These are phyloP conservation scores for Psilanteris sp. DNA, from an alignment of 1,140 invertebrate species.

Conservation along the genomic window DNA sequence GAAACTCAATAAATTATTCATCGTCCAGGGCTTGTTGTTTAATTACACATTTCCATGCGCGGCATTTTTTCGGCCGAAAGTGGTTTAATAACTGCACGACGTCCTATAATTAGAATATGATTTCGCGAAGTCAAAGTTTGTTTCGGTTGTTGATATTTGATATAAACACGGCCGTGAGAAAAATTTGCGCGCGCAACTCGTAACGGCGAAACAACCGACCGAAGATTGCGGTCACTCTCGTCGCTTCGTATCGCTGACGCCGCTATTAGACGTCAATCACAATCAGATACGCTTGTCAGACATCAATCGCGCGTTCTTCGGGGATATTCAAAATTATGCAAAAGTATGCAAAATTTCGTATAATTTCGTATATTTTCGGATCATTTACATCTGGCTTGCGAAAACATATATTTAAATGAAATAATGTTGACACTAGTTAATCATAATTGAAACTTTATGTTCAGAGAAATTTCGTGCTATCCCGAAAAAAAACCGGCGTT, in stretches of 20 bases:
- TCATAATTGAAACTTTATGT: slow-evolving; percentile 5
- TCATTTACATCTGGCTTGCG: slow-evolving; percentile 8
- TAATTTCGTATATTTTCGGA: slow-evolving; percentile 18
- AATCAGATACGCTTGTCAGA: slow-evolving; percentile 48
- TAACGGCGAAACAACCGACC: slow-evolving; percentile 4
- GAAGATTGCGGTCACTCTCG: slow-evolving; percentile 35
- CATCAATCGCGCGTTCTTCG: slow-evolving; percentile 37
- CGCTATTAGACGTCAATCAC: slow-evolving; percentile 49
- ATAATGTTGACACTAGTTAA: slow-evolving; percentile 16
- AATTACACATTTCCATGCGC: too few species aligned
- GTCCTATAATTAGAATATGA: too few species aligned
- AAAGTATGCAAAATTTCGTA: slow-evolving; percentile 33
- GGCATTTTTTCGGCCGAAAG: too few species aligned
- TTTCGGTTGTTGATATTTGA: too few species aligned
- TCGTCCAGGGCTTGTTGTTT: too few species aligned
- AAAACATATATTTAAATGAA: slow-evolving; percentile 2
- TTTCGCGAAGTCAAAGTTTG: too few species aligned
- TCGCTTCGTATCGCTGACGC: slow-evolving; percentile 23
- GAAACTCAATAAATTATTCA: too few species aligned
- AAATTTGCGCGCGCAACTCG: slow-evolving; percentile 5
- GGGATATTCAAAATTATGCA: slow-evolving; percentile 46
- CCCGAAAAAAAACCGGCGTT: too few species aligned
- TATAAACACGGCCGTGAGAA: slow-evolving; percentile 4
- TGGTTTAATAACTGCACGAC: too few species aligned
- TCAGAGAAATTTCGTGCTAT: too few species aligned